phyloP scores from a whole-genome alignment of 2,113 vertebrate genomes.

The Glareola pratincola region DNA sequence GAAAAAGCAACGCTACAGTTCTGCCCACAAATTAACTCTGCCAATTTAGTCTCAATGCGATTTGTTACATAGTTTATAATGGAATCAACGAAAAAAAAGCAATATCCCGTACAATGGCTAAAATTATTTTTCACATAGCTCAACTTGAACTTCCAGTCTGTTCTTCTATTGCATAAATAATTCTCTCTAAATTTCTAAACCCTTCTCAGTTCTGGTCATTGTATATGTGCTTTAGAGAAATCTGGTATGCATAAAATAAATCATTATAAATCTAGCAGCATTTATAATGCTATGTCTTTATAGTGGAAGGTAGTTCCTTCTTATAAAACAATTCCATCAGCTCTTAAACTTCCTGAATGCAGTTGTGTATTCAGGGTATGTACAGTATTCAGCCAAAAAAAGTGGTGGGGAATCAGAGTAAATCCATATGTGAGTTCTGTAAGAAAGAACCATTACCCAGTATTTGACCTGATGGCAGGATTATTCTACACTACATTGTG shows the following conservation, averaged over 20 bases:
- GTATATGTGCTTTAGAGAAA: not conserved
- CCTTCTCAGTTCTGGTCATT: not conserved
- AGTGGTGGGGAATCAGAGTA: not conserved
- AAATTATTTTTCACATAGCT: not conserved
- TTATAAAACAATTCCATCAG: not conserved
- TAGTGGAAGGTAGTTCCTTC: not conserved
- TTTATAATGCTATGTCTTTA: not conserved
- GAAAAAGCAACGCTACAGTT: not conserved
- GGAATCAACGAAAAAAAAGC: not conserved
- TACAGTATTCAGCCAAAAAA: not conserved
- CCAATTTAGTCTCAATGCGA: not conserved
- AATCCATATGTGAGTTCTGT: not conserved
- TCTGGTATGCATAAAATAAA: not conserved
- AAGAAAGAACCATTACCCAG: not conserved
- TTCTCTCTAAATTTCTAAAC: not conserved
- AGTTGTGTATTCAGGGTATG: not conserved
- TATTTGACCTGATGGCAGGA: not conserved
- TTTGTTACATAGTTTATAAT: not conserved
- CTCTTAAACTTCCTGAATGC: not conserved
- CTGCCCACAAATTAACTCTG: not conserved
- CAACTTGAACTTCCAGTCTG: not conserved
- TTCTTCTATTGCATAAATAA: not conserved
- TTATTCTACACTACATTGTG: not conserved
- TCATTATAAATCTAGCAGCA: not conserved
- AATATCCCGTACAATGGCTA: not conserved